Percentiles rank a stretch among this genome's conserved stretches.
These are phyloP conservation scores for Polyommatus iphigenia DNA, from an alignment of 2,888 invertebrate genomes.

Conservation along the genomic window DNA sequence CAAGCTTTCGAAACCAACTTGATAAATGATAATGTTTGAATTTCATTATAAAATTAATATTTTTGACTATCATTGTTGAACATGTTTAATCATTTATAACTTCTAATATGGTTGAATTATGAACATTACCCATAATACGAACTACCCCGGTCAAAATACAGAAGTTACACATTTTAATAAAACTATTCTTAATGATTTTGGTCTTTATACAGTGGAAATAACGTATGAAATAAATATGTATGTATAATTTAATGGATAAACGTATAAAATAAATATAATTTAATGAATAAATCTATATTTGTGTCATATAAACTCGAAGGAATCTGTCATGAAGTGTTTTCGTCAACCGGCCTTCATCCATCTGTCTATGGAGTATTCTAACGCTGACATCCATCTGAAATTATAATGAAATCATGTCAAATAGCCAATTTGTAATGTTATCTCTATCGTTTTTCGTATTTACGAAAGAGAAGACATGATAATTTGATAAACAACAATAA, in stretches of 20 bases:
- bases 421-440: too few relatives aligned
- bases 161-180: not conserved
- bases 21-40: too few relatives aligned
- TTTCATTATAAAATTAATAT: too few relatives aligned
- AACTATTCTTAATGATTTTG: constrained; percentile 19
- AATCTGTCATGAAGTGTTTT: constrained; percentile 53
- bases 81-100: too few relatives aligned
- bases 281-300: constrained; percentile 48
- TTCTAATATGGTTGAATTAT: too few relatives aligned
- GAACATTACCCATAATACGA: not conserved
- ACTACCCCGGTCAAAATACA: not conserved
- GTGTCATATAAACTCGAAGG: constrained; percentile 64
- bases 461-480: not conserved
- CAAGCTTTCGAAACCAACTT: too few relatives aligned
- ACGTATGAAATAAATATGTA: constrained; percentile 41
- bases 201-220: constrained; percentile 35
- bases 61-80: too few relatives aligned
- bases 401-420: not conserved
- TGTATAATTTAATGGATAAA: constrained; percentile 46
- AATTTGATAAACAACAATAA: too few relatives aligned
- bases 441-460: constrained; percentile 41
- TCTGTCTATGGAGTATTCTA: constrained; percentile 96
- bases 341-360: constrained; percentile 91
- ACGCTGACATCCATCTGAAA: constrained; percentile 93
- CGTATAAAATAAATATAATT: constrained; percentile 43